These are phyloP conservation scores for Amphiduros pacificus DNA, from an alignment of 2,888 invertebrate genomes.

Conservation along the genomic window DNA sequence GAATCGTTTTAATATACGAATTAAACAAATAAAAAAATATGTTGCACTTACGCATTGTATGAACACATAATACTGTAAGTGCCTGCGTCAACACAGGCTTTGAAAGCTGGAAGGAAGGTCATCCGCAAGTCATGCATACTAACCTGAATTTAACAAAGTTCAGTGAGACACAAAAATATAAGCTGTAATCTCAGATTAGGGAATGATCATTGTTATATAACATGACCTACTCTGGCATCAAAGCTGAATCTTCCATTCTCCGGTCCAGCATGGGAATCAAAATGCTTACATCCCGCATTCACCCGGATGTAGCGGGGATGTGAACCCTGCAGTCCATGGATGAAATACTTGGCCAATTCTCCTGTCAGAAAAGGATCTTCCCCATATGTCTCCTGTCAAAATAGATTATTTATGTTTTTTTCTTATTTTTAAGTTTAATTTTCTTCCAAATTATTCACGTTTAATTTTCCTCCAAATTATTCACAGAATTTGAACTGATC, in stretches of 20 bases:
- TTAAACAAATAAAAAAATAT: too few species aligned
- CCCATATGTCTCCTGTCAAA: conserved; percentile 57
- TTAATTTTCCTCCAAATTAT: too few species aligned
- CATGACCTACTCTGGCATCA: conserved; percentile 26
- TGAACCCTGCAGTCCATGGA: conserved; percentile 51
- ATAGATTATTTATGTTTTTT: too few species aligned
- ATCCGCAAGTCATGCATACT: conserved; percentile 45
- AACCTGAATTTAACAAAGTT: conserved; percentile 34
- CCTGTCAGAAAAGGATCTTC: conserved; percentile 55
- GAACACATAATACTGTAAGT: conserved; percentile 55
- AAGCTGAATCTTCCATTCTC: conserved; percentile 45
- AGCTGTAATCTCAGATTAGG: not conserved
- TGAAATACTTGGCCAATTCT: conserved; percentile 41
- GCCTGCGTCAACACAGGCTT: conserved; percentile 49
- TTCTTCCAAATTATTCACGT: too few species aligned
- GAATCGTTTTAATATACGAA: too few species aligned
- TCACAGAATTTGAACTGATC: too few species aligned
- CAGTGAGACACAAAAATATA: not conserved
- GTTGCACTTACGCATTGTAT: conserved; percentile 47
- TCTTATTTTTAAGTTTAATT: too few species aligned
- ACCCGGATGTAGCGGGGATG: conserved; percentile 42
- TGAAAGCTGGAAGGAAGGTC: conserved; percentile 52
- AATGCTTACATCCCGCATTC: conserved; percentile 56
- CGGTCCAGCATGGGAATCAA: conserved; percentile 53
- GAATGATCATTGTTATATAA: not conserved